Evolutionary conservation across 2,113 vertebrate species (phyloP).

Genomic region (Oceanodroma tethys): DNA sequence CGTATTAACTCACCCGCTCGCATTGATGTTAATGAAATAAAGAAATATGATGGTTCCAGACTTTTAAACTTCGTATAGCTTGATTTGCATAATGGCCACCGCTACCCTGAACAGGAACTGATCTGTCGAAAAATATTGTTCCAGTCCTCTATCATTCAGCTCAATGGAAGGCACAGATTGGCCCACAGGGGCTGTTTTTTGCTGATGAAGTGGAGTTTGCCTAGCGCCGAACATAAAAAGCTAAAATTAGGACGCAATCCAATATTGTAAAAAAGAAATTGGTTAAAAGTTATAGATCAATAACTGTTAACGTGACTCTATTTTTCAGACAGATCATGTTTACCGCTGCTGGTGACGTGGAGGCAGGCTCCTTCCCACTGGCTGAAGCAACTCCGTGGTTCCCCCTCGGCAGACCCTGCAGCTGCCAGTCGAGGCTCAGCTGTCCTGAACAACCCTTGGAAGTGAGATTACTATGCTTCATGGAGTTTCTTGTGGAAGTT

Average conservation of each 20-base stretch:
- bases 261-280: constrained; percentile 17
- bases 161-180: not conserved
- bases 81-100: constrained; percentile 55
- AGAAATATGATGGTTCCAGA: constrained; percentile 70
- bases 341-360: not conserved
- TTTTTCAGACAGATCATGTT: constrained; percentile 32
- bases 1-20: not conserved
- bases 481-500: not conserved
- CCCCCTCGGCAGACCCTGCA: fast-evolving
- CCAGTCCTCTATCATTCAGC: constrained; percentile 19
- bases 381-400: not conserved
- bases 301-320: not conserved
- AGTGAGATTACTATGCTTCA: fast-evolving
- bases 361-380: not conserved
- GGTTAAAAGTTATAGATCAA: constrained; percentile 57
- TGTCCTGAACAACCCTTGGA: not conserved
- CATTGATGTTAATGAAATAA: constrained; percentile 58
- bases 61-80: constrained; percentile 67
- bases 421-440: not conserved
- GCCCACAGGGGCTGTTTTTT: not conserved
- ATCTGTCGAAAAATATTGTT: constrained; percentile 53
- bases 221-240: not conserved
- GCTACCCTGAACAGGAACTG: constrained; percentile 31
- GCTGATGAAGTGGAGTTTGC: constrained; percentile 23
- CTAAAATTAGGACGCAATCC: not conserved